Evolutionary conservation across 37 sponge, comb jelly and placozoan species (phyloP), one percentile per base, ranked within the genome.

Genomic region (Hormiphora californensis): DNA sequence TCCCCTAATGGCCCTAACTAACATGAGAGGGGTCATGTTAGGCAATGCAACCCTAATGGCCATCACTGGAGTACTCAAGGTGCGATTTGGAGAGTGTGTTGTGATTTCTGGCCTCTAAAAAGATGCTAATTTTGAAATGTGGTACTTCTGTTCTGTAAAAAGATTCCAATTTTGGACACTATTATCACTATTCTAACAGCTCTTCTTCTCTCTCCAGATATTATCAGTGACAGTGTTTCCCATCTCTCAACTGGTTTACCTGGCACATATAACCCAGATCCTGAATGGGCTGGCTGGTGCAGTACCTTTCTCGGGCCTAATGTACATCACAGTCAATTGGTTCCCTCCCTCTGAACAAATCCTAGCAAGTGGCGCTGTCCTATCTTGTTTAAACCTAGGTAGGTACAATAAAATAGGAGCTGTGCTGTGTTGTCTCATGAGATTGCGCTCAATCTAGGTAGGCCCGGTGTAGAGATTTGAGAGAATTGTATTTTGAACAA

Each of bases 241-340:
- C 28, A 1, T 39, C 25, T 4, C 40, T n/a, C 43, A 73, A 25
- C 81, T 73, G 7, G 43, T 73, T 23, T 73, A 73, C 81, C 21
- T 46, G 8, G 81, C 81, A 1, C 81, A 73, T 28, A 46, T 73
- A 28, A 73, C 81, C n/a, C 81, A 73, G 44, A 73, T 73, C 4
- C 17, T 73, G 1, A 73, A 73, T 46, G 81, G 81, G 23, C 23
- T 73, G 3, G 40, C 46, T 73, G 81, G 81, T n/a, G 81, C 81
- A 3, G 81, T 36, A 1, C 81, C 81, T 23, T 73, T 73, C 81
- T 73, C 81, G 3, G 35, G 46, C 27, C 40, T 73, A 43, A 73
- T 73, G 81, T 73, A 73, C 81, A 73, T 73, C 43, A 43, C 81
- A 73, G 81, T 73, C 5, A 73, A 73, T 46, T 73, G 81, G 81